Evolutionary conservation across 2,113 vertebrate genomes (phyloP).

Genomic region (Ictidomys tridecemlineatus): DNA sequence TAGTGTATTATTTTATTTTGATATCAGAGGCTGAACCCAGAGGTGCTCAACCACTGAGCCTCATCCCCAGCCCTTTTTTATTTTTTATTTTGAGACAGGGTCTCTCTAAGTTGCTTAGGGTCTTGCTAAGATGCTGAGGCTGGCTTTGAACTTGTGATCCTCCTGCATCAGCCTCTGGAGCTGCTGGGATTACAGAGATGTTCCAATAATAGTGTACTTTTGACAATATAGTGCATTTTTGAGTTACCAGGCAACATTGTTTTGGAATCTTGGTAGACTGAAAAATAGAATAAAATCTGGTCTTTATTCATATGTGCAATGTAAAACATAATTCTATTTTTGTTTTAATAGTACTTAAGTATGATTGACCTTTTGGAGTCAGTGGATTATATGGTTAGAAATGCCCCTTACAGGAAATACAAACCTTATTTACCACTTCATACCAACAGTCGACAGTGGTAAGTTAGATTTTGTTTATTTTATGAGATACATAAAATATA

Average conservation of each 20-base stretch:
- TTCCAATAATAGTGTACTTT: no score
- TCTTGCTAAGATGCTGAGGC: no score
- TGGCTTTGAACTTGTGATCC: no score
- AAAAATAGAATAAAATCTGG: constrained; percentile 52
- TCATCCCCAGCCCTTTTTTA: no score
- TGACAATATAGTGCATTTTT: not conserved
- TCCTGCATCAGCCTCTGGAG: no score
- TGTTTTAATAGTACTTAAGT: constrained; percentile 92
- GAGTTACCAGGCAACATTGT: not conserved
- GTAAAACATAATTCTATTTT: constrained; percentile 53
- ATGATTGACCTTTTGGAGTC: constrained; percentile 97
- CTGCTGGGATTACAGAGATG: no score
- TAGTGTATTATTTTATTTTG: no score
- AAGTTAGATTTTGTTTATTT: constrained; percentile 79
- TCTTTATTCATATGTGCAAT: constrained; percentile 9
- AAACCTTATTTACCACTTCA: constrained; percentile 90
- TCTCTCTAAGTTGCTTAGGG: no score
- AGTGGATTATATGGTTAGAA: constrained; percentile 96
- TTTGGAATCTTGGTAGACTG: not conserved
- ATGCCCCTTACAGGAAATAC: constrained; percentile 95
- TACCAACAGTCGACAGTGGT: constrained; percentile 91
- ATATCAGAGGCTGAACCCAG: no score
- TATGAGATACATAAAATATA: constrained; percentile 36
- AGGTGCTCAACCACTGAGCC: no score
- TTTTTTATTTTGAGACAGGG: no score